Evolutionary conservation across 2,797 vertebrate species (phyloP), one percentile per base, ranked within the genome.

Genomic region (Paramormyrops hopkinsi): DNA sequence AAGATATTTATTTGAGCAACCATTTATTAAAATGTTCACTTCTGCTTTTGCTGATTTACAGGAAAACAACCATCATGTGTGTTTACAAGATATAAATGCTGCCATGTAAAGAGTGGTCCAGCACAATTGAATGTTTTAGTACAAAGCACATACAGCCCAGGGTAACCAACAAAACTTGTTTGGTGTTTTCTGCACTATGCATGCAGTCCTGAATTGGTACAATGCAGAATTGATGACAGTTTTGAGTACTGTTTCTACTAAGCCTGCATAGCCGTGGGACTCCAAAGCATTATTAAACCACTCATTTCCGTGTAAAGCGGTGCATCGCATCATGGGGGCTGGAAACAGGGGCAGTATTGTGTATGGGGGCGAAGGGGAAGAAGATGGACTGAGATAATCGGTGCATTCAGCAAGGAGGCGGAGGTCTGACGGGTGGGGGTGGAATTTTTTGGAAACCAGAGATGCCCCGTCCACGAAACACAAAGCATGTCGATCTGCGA

Each of bases 381-480:
- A 69, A 14, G 48, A 89, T 48, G 59, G 41, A 41, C 12, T 53
- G 37, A 73, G 37, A 88, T 89, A 89, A 90, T 84, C 33, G 83
- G 48, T 9, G 25, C 89, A 89, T 90, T 91, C 88, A 88, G 88
- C 73, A 83, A 87, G 86, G 59, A 53, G 46, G 65, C 83, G 54
- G 87, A 29, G 56, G 44, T 46, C 25, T 59, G n/a, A 46, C 14
- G 59, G 14, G 59, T 69, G 85, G 84, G 50, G 87, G 46, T 83
- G 65, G 86, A 90, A 89, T 41, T 89, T 84, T 88, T 90, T 87
- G 17, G 90, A 94, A 94, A 94, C 90, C 59, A 87, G 93, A 95
- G 92, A 87, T 50, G 86, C 54, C 86, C 88, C 11, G 89, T 90
- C 76, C 86, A 88, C 48, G 90, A 37, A 25, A 62, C 88, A 92